Evolutionary conservation across 1,140 invertebrate species (phyloP), one percentile per base, ranked within the genome.

Genomic region (Lasaia peninsularis): DNA sequence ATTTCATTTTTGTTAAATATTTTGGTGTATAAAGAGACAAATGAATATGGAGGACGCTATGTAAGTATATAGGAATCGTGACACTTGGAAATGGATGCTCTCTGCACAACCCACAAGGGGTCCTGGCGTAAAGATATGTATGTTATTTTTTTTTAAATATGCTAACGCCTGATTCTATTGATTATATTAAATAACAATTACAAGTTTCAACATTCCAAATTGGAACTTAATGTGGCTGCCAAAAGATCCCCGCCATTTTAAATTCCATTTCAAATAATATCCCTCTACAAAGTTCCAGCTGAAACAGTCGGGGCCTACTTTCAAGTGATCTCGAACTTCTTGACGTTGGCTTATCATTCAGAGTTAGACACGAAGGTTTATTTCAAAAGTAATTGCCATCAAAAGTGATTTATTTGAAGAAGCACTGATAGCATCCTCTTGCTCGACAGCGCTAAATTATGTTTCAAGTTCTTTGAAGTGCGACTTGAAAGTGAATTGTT

Each of bases 341-440:
- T 55, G 62, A 64, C 62, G 62, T 52, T 40, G 57, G 57, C 62
- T 64, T 64, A 64, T 64, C 62, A 64, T 60, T 60, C 56, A 49
- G 58, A 64, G 52, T 64, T 44, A 59, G 57, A 44, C 57, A 59
- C 31, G 61, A 49, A 48, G 56, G 33, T 44, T 58, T 50, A 58
- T 64, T 64, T 60, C 58, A 33, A 55, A 64, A 56, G 62, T 63
- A 63, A 64, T 64, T 64, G 62, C 58, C 62, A 34, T 21, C 50
- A 48, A 54, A 54, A 60, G 62, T 64, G 62, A 64, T 64, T 64
- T 60, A 64, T 64, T 64, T 57, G 52, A 60, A 64, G 40, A 21
- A 60, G 52, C 54, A 51, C 62, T 56, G 62, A 64, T 64, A 64
- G 50, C 56, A 59, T 44, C 49, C 59, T 60, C 53, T 64, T 64